Conservation (phyloP, 2,113 vertebrate genomes). For the Pungitius pungitius region DNA sequence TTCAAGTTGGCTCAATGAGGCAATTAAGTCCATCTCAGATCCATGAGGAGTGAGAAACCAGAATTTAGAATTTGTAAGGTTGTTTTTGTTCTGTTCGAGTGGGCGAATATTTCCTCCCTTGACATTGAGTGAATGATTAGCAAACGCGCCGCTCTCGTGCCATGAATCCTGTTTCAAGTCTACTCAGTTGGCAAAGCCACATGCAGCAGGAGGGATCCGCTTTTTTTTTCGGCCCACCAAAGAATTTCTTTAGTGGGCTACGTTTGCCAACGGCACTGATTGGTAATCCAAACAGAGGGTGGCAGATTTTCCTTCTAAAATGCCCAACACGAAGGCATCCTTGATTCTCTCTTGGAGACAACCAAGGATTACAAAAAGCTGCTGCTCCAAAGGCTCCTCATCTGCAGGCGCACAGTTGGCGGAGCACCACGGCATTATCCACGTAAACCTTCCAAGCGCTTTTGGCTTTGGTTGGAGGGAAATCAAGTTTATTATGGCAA, state of each 20-base stretch:
- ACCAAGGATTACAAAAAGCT: constrained; percentile 34
- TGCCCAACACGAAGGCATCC: constrained; percentile 4
- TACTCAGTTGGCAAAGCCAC: neutral
- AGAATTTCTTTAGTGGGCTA: too few relatives aligned
- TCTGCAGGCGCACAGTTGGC: constrained; percentile 45
- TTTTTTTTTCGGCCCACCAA: too few relatives aligned
- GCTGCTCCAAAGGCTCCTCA: constrained; percentile 28
- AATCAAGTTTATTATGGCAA: constrained; percentile 47
- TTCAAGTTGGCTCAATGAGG: neutral
- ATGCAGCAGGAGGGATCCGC: too few relatives aligned
- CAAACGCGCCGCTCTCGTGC: neutral
- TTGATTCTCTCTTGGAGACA: constrained; percentile 30
- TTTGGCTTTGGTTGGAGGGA: constrained; percentile 46
- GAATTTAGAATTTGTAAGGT: neutral
- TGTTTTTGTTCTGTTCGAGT: neutral
- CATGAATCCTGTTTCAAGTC: neutral
- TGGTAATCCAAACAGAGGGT: too few relatives aligned
- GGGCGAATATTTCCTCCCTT: neutral
- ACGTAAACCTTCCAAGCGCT: constrained; percentile 30
- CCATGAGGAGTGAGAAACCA: neutral
- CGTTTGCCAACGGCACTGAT: too few relatives aligned
- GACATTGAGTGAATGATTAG: neutral
- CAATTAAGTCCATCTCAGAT: neutral
- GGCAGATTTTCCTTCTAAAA: constrained; percentile 2
- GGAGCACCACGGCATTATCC: constrained; percentile 35